phyloP scores from a whole-genome alignment of 1,140 invertebrate species.

The Drosophila busckii region DNA sequence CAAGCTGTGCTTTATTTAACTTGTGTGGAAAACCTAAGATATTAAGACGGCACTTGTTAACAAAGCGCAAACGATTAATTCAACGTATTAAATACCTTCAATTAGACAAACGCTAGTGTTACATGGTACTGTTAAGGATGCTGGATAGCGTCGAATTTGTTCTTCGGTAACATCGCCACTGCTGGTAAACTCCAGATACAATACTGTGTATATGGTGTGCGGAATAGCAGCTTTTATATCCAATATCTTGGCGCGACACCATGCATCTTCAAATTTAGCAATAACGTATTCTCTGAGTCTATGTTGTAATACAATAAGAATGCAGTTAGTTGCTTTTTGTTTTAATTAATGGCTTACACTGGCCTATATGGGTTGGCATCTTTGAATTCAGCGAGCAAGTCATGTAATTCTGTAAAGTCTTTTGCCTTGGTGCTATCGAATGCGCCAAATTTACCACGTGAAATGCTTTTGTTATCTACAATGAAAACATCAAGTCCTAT shows the following conservation, averaged over 20 bases:
- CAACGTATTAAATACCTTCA: too few species aligned
- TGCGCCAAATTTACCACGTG: conserved; percentile 52
- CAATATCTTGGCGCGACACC: conserved; percentile 52
- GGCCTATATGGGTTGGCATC: conserved; percentile 40
- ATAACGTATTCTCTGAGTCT: conserved; percentile 58
- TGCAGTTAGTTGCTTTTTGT: background rate
- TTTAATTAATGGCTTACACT: conserved; percentile 28
- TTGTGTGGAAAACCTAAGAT: conserved; percentile 39
- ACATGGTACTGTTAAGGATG: conserved; percentile 32
- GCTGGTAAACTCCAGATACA: conserved; percentile 54
- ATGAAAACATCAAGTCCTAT: conserved; percentile 39
- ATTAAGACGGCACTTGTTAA: background rate
- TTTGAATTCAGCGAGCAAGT: conserved; percentile 16
- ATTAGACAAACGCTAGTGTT: conserved; percentile 53
- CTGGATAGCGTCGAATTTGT: conserved; percentile 60
- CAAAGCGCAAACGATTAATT: background rate
- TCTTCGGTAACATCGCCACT: conserved; percentile 16
- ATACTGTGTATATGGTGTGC: conserved; percentile 24
- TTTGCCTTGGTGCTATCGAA: conserved; percentile 26
- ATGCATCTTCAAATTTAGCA: conserved; percentile 37
- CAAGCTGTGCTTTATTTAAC: conserved; percentile 22
- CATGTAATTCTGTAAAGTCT: conserved; percentile 32
- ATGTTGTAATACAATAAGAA: background rate
- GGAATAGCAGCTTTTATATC: conserved; percentile 11
- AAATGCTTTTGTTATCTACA: conserved; percentile 42